phyloP scores from a whole-genome alignment of 2,797 vertebrate species.

The Luscinia megarhynchos region DNA sequence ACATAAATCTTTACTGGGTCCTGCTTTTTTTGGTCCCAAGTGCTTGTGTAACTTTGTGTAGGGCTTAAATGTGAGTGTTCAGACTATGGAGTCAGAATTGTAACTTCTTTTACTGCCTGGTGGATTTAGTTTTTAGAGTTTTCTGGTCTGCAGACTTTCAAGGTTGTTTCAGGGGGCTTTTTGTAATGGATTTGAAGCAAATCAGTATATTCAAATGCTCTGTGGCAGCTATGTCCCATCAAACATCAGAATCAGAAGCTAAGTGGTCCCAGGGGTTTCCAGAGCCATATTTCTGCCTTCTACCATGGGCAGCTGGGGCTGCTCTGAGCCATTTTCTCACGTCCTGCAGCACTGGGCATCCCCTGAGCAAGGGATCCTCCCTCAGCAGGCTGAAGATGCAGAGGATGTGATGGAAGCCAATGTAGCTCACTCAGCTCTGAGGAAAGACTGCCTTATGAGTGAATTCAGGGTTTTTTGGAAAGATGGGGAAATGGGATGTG shows the following conservation, averaged over 20 bases:
- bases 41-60: background rate
- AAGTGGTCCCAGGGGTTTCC: background rate
- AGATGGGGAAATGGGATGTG: background rate
- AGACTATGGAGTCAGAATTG: background rate
- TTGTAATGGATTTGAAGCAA: background rate
- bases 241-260: background rate
- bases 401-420: background rate
- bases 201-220: background rate
- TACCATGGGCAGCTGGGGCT: background rate
- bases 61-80: background rate
- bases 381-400: background rate
- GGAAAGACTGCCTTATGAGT: background rate
- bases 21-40: background rate
- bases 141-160: background rate
- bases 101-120: background rate
- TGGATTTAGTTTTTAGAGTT: background rate
- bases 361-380: background rate
- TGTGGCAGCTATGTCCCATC: background rate
- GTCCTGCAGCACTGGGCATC: fast-evolving
- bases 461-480: background rate
- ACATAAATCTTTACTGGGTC: slow-evolving; percentile 7
- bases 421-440: background rate
- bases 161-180: background rate
- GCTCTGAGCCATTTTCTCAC: background rate
- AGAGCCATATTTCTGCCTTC: background rate